Evolutionary conservation across 35 echinoderm and acorn worm genomes (phyloP).

Genomic region (Anneissia japonica): DNA sequence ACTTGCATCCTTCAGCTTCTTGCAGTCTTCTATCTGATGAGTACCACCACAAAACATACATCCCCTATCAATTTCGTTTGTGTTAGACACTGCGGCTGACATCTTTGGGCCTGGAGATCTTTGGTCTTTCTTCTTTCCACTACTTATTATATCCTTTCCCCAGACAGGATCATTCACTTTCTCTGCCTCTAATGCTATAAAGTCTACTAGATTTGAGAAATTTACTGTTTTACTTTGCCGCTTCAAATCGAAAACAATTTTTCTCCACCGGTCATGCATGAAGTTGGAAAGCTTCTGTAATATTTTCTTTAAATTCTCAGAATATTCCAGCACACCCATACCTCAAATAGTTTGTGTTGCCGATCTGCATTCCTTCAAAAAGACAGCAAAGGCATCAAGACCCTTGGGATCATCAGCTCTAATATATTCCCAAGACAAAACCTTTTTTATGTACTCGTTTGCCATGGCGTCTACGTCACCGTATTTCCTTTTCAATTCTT

Average conservation of each 20-base stretch:
- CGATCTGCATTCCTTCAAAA: not conserved
- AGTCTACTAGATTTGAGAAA: not conserved
- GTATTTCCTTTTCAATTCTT: not conserved
- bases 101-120: not conserved
- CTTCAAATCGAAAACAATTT: not conserved
- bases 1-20: not conserved
- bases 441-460: not conserved
- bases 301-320: not conserved
- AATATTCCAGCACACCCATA: not conserved
- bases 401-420: conserved; percentile 1
- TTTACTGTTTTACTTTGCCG: not conserved
- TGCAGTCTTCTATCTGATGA: not conserved
- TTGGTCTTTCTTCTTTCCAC: not conserved
- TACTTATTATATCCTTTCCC: not conserved
- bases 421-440: not conserved
- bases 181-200: not conserved
- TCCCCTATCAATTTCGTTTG: not conserved
- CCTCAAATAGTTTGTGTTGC: not conserved
- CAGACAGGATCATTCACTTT: not conserved
- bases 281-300: not conserved
- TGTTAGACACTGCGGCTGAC: not conserved
- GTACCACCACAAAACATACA: not conserved
- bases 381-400: not conserved
- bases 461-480: not conserved
- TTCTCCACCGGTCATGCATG: conserved; percentile 1